phyloP scores from a whole-genome alignment of 2,888 invertebrate genomes.

The Nycteola revayana region DNA sequence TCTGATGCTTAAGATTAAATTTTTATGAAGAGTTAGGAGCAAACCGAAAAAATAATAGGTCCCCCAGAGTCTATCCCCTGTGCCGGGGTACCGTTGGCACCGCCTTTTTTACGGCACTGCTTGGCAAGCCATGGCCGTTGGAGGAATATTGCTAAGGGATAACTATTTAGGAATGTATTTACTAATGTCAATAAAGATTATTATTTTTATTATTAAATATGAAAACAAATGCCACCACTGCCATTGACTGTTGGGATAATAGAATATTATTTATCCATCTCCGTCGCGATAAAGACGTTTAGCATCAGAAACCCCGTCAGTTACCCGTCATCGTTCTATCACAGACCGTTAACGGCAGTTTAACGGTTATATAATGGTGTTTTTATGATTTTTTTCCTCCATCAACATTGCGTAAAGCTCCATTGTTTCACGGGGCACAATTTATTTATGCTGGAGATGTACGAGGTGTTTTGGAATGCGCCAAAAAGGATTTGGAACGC shows the following conservation, averaged over 20 bases:
- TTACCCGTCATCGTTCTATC: slow-evolving; percentile 17
- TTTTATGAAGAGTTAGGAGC: too few relatives aligned
- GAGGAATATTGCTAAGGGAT: too few relatives aligned
- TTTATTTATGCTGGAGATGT: slow-evolving; percentile 50
- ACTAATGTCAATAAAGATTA: too few relatives aligned
- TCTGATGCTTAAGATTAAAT: too few relatives aligned
- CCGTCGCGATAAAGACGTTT: slow-evolving; percentile 27
- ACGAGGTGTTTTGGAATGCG: slow-evolving; percentile 47
- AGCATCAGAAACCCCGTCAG: slow-evolving; percentile 15
- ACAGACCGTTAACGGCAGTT: slow-evolving; percentile 46
- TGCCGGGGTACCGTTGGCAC: too few relatives aligned
- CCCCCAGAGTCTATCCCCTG: too few relatives aligned
- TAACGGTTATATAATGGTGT: slow-evolving; percentile 56
- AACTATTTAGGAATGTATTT: too few relatives aligned
- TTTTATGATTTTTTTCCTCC: slow-evolving; percentile 54
- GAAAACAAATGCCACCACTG: too few relatives aligned
- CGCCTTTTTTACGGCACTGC: too few relatives aligned
- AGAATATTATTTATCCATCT: slow-evolving; percentile 37
- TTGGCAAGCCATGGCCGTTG: too few relatives aligned
- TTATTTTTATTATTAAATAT: too few relatives aligned
- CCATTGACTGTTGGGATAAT: slow-evolving; percentile 4
- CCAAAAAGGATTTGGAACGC: slow-evolving; percentile 25
- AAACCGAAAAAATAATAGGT: too few relatives aligned
- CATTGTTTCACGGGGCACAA: slow-evolving; percentile 53
- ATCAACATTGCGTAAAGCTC: slow-evolving; percentile 36